Conservation (phyloP, 2,888 invertebrate species). For the Drosophila recens region DNA sequence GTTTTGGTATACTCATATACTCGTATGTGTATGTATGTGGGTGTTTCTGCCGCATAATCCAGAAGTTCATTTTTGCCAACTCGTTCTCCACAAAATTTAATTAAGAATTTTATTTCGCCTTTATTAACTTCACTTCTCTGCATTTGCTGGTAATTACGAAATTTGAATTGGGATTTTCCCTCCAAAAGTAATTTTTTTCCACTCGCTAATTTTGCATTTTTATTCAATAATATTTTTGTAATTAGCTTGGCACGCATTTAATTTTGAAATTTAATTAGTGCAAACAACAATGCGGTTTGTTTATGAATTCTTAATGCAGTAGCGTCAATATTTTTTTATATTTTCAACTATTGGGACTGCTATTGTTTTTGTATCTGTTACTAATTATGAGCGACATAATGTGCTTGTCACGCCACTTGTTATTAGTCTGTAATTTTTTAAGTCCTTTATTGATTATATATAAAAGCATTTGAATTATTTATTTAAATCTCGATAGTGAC, state of each 20-base stretch:
- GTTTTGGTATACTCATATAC: neutral
- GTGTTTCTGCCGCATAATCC: conserved; percentile 3
- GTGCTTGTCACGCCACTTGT: conserved; percentile 43
- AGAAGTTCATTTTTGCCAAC: conserved; percentile 16
- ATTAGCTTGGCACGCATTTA: conserved; percentile 69
- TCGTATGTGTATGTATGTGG: neutral
- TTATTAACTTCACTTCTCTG: conserved; percentile 51
- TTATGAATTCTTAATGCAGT: conserved; percentile 59
- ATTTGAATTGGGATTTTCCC: conserved; percentile 19
- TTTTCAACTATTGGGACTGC: conserved; percentile 8
- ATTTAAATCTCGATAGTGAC: conserved; percentile 26
- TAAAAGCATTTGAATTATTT: conserved; percentile 35
- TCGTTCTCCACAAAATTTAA: conserved; percentile 56
- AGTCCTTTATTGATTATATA: conserved; percentile 38
- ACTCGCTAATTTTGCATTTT: conserved; percentile 23
- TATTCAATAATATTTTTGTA: conserved; percentile 59
- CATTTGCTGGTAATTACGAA: conserved; percentile 51
- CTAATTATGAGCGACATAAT: conserved; percentile 60
- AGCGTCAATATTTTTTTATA: conserved; percentile 27
- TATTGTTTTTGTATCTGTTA: conserved; percentile 27
- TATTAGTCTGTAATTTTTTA: conserved; percentile 32
- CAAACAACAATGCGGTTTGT: conserved; percentile 67
- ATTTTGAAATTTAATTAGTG: conserved; percentile 73
- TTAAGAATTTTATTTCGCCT: conserved; percentile 59
- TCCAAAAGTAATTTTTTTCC: neutral